A percentile compares a stretch with the other conserved stretches of the same genome.
These are phyloP conservation scores for Procavia capensis DNA, from an alignment of 2,113 vertebrate species.

Conservation along the genomic window DNA sequence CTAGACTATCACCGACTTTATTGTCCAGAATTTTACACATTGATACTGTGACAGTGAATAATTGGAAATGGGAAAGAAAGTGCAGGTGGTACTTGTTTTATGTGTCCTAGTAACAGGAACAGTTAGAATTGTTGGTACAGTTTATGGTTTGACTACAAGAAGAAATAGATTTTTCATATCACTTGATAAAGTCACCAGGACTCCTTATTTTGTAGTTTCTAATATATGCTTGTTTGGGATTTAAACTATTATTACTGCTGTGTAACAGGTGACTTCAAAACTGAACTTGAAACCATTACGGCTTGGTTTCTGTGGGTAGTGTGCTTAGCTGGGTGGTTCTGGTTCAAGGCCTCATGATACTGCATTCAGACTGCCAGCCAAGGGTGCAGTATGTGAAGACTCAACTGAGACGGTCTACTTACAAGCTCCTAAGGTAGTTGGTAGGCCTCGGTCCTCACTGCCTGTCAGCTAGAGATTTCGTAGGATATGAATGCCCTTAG, in stretches of 20 bases:
- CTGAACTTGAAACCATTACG: not conserved
- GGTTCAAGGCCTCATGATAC: not conserved
- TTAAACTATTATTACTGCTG: not conserved
- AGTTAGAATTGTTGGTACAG: not conserved
- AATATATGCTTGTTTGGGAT: not conserved
- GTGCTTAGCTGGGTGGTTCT: not conserved
- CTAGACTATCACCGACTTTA: not conserved
- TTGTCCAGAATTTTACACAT: not conserved
- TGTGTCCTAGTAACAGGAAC: not conserved
- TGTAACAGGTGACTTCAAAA: not conserved
- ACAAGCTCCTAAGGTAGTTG: not conserved
- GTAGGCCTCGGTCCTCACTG: not conserved
- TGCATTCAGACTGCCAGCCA: not conserved
- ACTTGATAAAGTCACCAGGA: not conserved
- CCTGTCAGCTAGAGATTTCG: not conserved
- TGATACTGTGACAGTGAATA: slow-evolving; percentile 9
- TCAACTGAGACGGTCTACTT: not conserved
- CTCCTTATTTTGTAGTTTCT: not conserved
- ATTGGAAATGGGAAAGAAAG: not conserved
- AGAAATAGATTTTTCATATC: not conserved
- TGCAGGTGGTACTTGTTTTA: not conserved
- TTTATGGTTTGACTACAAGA: not conserved
- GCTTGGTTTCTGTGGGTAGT: not conserved
- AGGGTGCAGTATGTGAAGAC: not conserved
- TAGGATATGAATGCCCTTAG: not conserved